These are phyloP conservation scores for Scrobipalpa costella DNA, from an alignment of 2,888 invertebrate genomes.

Conservation along the genomic window DNA sequence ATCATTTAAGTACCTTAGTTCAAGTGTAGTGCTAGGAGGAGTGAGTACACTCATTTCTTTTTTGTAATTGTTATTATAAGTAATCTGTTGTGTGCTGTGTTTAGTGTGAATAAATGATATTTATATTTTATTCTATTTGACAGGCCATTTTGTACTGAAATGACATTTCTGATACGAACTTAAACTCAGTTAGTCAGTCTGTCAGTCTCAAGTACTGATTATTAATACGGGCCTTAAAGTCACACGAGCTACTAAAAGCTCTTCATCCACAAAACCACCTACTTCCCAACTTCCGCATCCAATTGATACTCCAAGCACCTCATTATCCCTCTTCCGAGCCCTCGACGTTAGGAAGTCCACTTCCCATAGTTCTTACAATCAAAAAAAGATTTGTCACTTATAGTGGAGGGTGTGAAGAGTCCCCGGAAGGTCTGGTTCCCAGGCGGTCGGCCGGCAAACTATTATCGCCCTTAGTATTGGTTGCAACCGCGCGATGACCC, in stretches of 20 bases:
- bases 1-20: no score
- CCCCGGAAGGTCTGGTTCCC: slow-evolving; percentile 69
- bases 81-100: no score
- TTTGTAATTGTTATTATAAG: no score
- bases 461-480: slow-evolving; percentile 63
- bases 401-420: slow-evolving; percentile 39
- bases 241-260: background rate
- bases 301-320: slow-evolving; percentile 6
- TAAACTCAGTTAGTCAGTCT: no score
- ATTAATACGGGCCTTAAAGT: no score
- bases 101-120: no score
- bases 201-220: no score
- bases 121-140: no score
- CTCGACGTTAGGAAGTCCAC: slow-evolving; percentile 38
- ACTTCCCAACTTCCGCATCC: slow-evolving; percentile 11
- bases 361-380: slow-evolving; percentile 70
- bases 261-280: background rate
- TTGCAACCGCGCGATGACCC: slow-evolving; percentile 66
- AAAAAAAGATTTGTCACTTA: slow-evolving; percentile 79
- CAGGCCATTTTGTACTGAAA: no score
- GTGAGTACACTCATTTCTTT: no score
- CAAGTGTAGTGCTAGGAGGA: no score
- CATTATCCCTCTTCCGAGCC: slow-evolving; percentile 17
- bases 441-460: slow-evolving; percentile 63
- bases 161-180: no score